These are phyloP conservation scores for Yponomeuta cagnagella DNA, from an alignment of 2,888 invertebrate species.

Conservation along the genomic window DNA sequence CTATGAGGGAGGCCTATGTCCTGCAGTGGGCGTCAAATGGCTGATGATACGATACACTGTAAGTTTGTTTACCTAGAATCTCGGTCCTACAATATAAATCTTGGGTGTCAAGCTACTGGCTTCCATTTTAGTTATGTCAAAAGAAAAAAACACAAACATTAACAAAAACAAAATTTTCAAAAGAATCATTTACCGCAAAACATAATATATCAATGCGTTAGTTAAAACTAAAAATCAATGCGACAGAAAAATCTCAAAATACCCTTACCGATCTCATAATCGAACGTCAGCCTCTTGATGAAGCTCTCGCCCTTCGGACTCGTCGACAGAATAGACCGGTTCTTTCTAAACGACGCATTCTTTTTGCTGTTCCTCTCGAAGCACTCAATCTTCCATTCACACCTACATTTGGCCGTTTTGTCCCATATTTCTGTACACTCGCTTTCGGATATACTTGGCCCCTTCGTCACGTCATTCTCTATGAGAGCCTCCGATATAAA, in stretches of 20 bases:
- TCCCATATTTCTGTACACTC: conserved; percentile 77
- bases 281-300: conserved; percentile 61
- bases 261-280: conserved; percentile 61
- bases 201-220: too few relatives aligned
- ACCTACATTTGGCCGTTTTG: conserved; percentile 74
- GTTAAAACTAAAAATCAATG: not conserved
- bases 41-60: too few relatives aligned
- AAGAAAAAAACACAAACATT: too few relatives aligned
- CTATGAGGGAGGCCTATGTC: too few relatives aligned
- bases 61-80: too few relatives aligned
- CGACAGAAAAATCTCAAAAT: conserved; percentile 2
- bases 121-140: too few relatives aligned
- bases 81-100: too few relatives aligned
- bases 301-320: conserved; percentile 60
- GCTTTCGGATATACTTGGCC: conserved; percentile 72
- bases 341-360: conserved; percentile 71
- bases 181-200: too few relatives aligned
- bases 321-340: conserved; percentile 63
- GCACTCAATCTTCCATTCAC: conserved; percentile 76
- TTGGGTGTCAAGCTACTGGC: too few relatives aligned
- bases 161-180: too few relatives aligned
- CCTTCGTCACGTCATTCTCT: conserved; percentile 47
- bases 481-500: conserved; percentile 61
- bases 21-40: too few relatives aligned
- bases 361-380: conserved; percentile 69